Conservation (phyloP, 1,140 invertebrate genomes). For the Parapsyche elsis region DNA sequence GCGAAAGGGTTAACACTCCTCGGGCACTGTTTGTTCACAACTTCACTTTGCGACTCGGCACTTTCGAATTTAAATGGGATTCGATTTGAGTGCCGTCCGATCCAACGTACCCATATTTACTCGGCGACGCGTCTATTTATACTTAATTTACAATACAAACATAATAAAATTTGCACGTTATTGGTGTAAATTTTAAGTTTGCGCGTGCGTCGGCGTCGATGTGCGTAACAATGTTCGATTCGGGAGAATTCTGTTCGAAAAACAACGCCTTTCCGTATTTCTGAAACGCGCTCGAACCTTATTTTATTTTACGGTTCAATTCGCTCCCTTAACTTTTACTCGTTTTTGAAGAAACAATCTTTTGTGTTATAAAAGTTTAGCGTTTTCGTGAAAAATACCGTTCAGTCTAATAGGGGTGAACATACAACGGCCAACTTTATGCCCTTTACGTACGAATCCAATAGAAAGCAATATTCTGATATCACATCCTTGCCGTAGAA, state of each 20-base stretch:
- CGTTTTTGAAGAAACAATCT: conserved; percentile 33
- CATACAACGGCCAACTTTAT: conserved; percentile 30
- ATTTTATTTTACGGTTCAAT: conserved; percentile 34
- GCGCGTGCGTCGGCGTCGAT: background rate
- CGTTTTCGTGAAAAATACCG: conserved; percentile 28
- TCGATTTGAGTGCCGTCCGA: conserved; percentile 11
- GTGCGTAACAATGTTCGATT: background rate
- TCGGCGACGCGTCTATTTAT: background rate
- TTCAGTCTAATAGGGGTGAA: conserved; percentile 30
- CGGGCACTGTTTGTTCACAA: background rate
- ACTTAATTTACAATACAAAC: background rate
- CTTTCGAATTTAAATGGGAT: conserved; percentile 20
- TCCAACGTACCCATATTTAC: conserved; percentile 3
- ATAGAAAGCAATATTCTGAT: conserved; percentile 22
- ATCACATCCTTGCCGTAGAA: background rate
- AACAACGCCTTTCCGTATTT: background rate
- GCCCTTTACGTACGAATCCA: conserved; percentile 28
- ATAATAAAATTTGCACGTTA: background rate
- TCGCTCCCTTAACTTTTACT: conserved; percentile 33
- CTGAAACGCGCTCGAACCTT: background rate
- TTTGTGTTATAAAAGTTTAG: conserved; percentile 34
- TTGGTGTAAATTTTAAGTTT: background rate
- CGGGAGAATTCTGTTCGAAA: background rate
- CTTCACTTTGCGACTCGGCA: conserved; percentile 15
- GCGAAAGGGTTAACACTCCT: conserved; percentile 14